Conservation (phyloP, 2,888 invertebrate genomes). For the Carcina quercana region DNA sequence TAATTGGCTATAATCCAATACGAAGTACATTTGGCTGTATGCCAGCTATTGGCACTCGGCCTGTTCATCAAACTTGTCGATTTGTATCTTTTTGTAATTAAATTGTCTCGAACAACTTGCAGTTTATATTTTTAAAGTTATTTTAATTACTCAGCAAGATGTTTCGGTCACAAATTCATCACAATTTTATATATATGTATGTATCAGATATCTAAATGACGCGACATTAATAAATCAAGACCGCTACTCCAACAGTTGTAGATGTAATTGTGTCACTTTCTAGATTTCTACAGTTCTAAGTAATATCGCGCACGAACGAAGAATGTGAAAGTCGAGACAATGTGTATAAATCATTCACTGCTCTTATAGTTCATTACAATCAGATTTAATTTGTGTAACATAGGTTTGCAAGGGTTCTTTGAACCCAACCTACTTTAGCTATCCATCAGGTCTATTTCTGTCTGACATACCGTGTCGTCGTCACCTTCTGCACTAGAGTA, state of each 20-base stretch:
- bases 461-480: constrained; percentile 29
- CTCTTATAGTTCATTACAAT: background rate
- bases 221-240: no score
- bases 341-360: constrained; percentile 8
- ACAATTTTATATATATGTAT: no score
- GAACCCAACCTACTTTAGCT: constrained; percentile 42
- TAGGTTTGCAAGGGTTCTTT: constrained; percentile 38
- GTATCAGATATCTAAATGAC: no score
- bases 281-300: constrained; percentile 6
- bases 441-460: constrained; percentile 46
- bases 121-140: no score
- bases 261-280: background rate
- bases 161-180: no score
- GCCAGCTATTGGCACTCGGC: constrained; percentile 64
- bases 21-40: constrained; percentile 63
- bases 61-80: constrained; percentile 66
- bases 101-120: constrained; percentile 25
- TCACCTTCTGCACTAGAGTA: constrained; percentile 22
- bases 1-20: constrained; percentile 73
- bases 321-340: constrained; percentile 20
- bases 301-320: constrained; percentile 11
- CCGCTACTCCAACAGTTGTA: background rate
- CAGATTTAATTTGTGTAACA: no score
- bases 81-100: constrained; percentile 64
- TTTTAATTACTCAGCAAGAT: no score